These are phyloP conservation scores for Tetraneura akinire DNA, from an alignment of 1,140 invertebrate genomes.

Conservation along the genomic window DNA sequence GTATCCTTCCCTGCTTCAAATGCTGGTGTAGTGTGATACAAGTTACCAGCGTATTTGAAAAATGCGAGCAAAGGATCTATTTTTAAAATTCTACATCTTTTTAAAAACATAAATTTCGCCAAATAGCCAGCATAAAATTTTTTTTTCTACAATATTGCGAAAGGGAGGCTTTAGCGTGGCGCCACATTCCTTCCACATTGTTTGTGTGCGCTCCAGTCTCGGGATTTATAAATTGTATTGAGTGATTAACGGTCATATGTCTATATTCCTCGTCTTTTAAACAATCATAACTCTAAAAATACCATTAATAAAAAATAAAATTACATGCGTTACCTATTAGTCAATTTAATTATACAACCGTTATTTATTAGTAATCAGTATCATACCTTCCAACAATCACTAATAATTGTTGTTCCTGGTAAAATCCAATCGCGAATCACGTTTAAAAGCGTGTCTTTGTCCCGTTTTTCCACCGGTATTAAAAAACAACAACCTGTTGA, in stretches of 20 bases:
- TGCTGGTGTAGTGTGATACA: no score
- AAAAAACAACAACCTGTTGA: not conserved
- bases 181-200: slow-evolving; percentile 11
- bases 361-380: not conserved
- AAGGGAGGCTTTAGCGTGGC: not conserved
- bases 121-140: not conserved
- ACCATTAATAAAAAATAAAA: no score
- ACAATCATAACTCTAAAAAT: not conserved
- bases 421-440: not conserved
- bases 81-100: no score
- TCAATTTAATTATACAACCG: slow-evolving; percentile 1
- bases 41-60: no score
- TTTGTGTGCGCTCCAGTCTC: no score
- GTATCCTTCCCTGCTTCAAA: no score
- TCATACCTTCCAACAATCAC: no score
- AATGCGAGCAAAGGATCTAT: no score
- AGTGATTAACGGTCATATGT: not conserved
- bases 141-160: not conserved
- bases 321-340: not conserved
- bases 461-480: not conserved
- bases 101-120: not conserved
- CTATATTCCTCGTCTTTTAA: not conserved
- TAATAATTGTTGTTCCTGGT: not conserved
- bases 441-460: not conserved
- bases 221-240: not conserved